Percentiles rank a stretch among this genome's conserved stretches.
Conservation (phyloP, 2,888 invertebrate genomes). For the Tromatobia lineatoria region DNA sequence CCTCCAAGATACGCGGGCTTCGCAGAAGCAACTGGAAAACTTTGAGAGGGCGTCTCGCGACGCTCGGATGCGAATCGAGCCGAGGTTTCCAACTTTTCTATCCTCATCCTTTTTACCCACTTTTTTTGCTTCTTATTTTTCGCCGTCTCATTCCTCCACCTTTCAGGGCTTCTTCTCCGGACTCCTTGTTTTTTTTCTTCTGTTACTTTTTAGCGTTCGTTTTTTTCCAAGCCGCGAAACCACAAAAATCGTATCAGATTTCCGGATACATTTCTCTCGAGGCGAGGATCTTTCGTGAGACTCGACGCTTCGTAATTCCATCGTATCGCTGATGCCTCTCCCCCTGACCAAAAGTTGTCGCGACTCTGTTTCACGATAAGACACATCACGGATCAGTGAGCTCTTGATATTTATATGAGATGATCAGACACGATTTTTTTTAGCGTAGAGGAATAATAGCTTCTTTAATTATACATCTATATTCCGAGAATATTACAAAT, state of each 20-base stretch:
- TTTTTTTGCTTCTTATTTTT: constrained; percentile 17
- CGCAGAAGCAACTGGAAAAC: constrained; percentile 55
- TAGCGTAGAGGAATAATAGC: background rate
- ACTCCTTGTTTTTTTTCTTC: constrained; percentile 32
- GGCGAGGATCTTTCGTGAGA: constrained; percentile 4
- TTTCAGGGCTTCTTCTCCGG: constrained; percentile 28
- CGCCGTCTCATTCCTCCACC: constrained; percentile 16
- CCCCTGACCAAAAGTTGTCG: constrained; percentile 20
- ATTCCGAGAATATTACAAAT: too few species aligned
- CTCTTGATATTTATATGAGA: constrained; percentile 40
- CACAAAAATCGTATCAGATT: constrained; percentile 63
- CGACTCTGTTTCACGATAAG: constrained; percentile 20
- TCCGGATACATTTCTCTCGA: constrained; percentile 58
- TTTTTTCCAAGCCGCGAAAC: constrained; percentile 16
- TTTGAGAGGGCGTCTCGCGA: constrained; percentile 49
- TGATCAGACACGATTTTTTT: background rate
- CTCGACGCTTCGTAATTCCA: constrained; percentile 20
- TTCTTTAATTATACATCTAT: background rate
- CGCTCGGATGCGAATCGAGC: constrained; percentile 52
- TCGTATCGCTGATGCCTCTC: constrained; percentile 23
- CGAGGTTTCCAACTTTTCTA: constrained; percentile 62
- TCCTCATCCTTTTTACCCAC: constrained; percentile 32
- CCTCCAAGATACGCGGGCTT: constrained; percentile 23
- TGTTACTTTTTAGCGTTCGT: constrained; percentile 8
- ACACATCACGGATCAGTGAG: constrained; percentile 4